These are phyloP conservation scores for Trachurus trachurus DNA, from an alignment of 2,797 vertebrate species.

Conservation along the genomic window DNA sequence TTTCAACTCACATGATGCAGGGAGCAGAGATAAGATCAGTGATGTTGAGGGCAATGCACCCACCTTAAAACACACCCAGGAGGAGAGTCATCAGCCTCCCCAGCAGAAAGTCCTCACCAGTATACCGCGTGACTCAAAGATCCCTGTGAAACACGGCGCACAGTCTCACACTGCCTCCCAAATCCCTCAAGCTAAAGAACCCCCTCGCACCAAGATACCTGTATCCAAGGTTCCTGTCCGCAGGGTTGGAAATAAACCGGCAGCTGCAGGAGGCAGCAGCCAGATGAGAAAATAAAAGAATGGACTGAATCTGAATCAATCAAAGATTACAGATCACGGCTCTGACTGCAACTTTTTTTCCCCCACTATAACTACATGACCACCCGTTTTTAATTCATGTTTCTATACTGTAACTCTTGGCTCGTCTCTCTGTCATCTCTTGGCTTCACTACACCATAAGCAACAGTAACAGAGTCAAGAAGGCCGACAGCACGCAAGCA, in stretches of 20 bases:
- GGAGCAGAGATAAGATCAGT: slow-evolving; percentile 87
- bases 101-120: slow-evolving; percentile 84
- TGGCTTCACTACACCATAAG: slow-evolving; percentile 57
- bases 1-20: slow-evolving; percentile 85
- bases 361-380: slow-evolving; percentile 24
- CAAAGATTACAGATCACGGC: slow-evolving; percentile 19
- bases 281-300: slow-evolving; percentile 89
- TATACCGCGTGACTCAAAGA: slow-evolving; percentile 93
- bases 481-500: slow-evolving; percentile 75
- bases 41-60: slow-evolving; percentile 56
- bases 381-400: slow-evolving; percentile 48
- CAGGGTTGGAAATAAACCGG: slow-evolving; percentile 89
- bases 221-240: slow-evolving; percentile 96
- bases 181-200: slow-evolving; percentile 89
- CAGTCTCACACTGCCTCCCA: slow-evolving; percentile 78
- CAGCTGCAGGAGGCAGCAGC: slow-evolving; percentile 71
- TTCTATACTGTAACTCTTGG: slow-evolving; percentile 54
- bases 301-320: slow-evolving; percentile 25
- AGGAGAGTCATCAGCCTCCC: slow-evolving; percentile 87
- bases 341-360: slow-evolving; percentile 48
- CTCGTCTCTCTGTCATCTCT: slow-evolving; percentile 61
- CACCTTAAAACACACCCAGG: slow-evolving; percentile 75
- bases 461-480: slow-evolving; percentile 56
- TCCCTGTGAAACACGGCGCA: slow-evolving; percentile 92
- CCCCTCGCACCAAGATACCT: slow-evolving; percentile 95